Conservation (phyloP, 2,888 invertebrate genomes). For the Drymonia ruficornis region DNA sequence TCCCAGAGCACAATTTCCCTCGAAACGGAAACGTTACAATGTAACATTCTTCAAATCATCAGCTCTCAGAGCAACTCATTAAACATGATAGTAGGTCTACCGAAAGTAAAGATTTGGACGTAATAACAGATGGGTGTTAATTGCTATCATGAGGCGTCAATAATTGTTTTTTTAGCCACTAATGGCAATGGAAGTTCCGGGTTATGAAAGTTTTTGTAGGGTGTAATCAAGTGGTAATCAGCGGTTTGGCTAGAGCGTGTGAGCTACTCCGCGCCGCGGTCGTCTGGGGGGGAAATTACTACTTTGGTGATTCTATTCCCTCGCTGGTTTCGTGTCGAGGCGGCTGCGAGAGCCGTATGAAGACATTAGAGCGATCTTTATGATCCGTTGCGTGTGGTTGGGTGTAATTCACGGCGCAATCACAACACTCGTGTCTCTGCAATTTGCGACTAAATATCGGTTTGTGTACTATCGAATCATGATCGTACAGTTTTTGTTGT, state of each 20-base stretch:
- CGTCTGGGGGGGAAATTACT: slow-evolving; percentile 71
- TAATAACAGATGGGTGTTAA: slow-evolving; percentile 82
- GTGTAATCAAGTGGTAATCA: slow-evolving; percentile 81
- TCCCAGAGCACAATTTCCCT: slow-evolving; percentile 51
- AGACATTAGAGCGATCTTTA: slow-evolving; percentile 79
- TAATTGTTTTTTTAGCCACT: slow-evolving; percentile 79
- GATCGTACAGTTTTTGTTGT: slow-evolving; percentile 51
- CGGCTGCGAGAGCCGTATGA: slow-evolving; percentile 65
- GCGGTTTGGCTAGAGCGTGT: slow-evolving; percentile 77
- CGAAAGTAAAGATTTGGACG: slow-evolving; percentile 74
- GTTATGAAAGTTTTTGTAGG: slow-evolving; percentile 80
- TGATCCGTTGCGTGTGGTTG: slow-evolving; percentile 74
- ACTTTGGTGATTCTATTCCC: slow-evolving; percentile 65
- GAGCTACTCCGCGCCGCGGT: slow-evolving; percentile 65
- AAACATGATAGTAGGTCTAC: slow-evolving; percentile 66
- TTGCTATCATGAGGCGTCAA: slow-evolving; percentile 82
- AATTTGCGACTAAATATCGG: slow-evolving; percentile 63
- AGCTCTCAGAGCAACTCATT: slow-evolving; percentile 57
- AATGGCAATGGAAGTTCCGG: slow-evolving; percentile 80
- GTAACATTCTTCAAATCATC: slow-evolving; percentile 47
- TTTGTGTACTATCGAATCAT: slow-evolving; percentile 51
- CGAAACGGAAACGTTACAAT: slow-evolving; percentile 28
- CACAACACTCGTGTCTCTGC: slow-evolving; percentile 64
- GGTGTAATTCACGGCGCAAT: slow-evolving; percentile 70
- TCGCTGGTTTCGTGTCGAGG: slow-evolving; percentile 60